Conservation (phyloP, 2,888 invertebrate species). For the Agonopterix arenella region DNA sequence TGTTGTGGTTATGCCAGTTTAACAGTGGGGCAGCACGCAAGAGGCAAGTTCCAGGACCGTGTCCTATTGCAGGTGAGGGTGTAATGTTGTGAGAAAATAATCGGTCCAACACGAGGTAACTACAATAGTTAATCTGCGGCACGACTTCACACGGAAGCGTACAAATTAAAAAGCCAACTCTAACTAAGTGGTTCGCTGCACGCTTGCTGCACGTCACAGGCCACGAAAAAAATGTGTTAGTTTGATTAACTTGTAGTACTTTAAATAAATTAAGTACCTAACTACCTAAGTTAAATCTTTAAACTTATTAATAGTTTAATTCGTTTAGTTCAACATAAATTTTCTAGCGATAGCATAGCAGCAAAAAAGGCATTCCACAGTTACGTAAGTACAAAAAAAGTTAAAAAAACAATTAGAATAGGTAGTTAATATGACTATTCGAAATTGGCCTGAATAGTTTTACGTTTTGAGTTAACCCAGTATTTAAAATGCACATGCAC, state of each 20-base stretch:
- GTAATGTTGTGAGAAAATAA: constrained; percentile 10
- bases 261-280: too few relatives aligned
- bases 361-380: too few relatives aligned
- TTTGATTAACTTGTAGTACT: too few relatives aligned
- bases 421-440: background rate
- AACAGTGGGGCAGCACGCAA: constrained; percentile 17
- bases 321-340: too few relatives aligned
- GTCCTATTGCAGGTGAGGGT: constrained; percentile 16
- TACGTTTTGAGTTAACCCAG: constrained; percentile 56
- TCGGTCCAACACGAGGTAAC: background rate
- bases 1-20: constrained; percentile 2
- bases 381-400: background rate
- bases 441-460: constrained; percentile 49
- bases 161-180: constrained; percentile 1
- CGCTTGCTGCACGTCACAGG: background rate
- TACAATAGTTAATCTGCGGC: background rate
- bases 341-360: too few relatives aligned
- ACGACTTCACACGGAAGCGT: constrained; percentile 5
- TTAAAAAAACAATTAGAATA: background rate
- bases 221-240: background rate
- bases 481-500: constrained; percentile 71
- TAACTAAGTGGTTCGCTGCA: background rate
- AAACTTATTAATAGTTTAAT: too few relatives aligned
- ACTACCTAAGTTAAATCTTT: too few relatives aligned
- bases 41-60: constrained; percentile 9